Evolutionary conservation across 2,888 invertebrate genomes (phyloP).

Genomic region (Drosophila testacea): DNA sequence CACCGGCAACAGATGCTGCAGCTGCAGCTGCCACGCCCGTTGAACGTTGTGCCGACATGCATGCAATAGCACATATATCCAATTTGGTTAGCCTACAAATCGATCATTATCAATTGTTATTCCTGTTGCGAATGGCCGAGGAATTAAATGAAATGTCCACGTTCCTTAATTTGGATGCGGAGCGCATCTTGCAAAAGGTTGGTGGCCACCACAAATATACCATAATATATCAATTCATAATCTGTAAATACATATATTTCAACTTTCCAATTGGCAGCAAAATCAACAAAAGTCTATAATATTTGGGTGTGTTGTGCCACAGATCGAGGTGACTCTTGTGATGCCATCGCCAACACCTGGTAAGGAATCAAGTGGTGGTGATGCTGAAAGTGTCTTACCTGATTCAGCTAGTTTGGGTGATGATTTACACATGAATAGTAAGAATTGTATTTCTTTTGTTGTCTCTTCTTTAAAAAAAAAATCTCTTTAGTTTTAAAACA

Average conservation of each 20-base stretch:
- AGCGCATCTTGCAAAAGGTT: slow-evolving; percentile 88
- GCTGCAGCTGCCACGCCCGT: slow-evolving; percentile 85
- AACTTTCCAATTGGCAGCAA: slow-evolving; percentile 68
- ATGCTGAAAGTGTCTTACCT: slow-evolving; percentile 93
- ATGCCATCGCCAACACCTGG: slow-evolving; percentile 94
- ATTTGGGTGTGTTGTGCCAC: slow-evolving; percentile 92
- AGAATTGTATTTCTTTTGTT: slow-evolving; percentile 82
- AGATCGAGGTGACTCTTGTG: slow-evolving; percentile 94
- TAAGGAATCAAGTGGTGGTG: slow-evolving; percentile 93
- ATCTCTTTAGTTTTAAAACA: slow-evolving; percentile 64
- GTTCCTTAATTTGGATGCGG: slow-evolving; percentile 92
- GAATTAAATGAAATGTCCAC: slow-evolving; percentile 92
- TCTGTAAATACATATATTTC: not conserved
- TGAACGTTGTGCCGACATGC: slow-evolving; percentile 88
- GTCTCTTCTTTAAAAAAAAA: slow-evolving; percentile 64
- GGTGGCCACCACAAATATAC: slow-evolving; percentile 1
- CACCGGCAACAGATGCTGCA: slow-evolving; percentile 31
- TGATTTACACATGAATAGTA: slow-evolving; percentile 88
- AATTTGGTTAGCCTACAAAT: slow-evolving; percentile 95
- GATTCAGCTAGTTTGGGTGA: slow-evolving; percentile 95
- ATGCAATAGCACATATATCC: slow-evolving; percentile 92
- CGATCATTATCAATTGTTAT: slow-evolving; percentile 97
- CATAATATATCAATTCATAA: not conserved
- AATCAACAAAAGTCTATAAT: slow-evolving; percentile 86
- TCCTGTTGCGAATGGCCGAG: slow-evolving; percentile 93